Percentiles rank a stretch among this genome's conserved stretches.
Evolutionary conservation across 2,113 vertebrate genomes (phyloP).

Genomic region (Pygoscelis adeliae): DNA sequence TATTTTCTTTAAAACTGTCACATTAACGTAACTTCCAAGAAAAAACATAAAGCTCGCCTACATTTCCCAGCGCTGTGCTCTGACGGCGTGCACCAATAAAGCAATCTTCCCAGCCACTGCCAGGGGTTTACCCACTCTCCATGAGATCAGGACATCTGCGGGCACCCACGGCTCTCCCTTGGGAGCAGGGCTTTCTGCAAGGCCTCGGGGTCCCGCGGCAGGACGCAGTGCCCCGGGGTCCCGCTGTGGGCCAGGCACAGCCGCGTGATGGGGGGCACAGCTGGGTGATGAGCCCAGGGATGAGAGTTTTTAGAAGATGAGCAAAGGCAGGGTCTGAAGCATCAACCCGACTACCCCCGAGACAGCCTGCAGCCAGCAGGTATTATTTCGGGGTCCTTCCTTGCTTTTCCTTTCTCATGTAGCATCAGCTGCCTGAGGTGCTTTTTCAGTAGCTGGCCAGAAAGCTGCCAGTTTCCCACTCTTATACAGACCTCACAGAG

Average conservation of each 20-base stretch:
- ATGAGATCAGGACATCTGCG: fast-evolving
- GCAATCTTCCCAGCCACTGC: not conserved
- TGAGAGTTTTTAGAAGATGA: not conserved
- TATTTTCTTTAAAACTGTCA: not conserved
- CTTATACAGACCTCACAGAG: not conserved
- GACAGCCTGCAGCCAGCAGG: not conserved
- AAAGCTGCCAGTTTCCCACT: not conserved
- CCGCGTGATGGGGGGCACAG: not conserved
- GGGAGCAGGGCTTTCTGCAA: not conserved
- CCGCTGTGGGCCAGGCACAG: fast-evolving
- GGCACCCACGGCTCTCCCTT: not conserved
- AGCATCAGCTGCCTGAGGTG: not conserved
- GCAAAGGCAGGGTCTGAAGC: not conserved
- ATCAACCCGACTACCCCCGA: not conserved
- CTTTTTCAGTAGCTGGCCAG: not conserved
- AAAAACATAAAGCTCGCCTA: not conserved
- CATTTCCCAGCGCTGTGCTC: not conserved
- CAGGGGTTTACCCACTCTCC: not conserved
- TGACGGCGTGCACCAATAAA: not conserved
- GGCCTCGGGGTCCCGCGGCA: not conserved
- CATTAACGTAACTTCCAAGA: not conserved
- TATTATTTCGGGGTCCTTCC: not conserved
- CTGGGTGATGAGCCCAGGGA: not conserved
- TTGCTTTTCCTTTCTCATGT: not conserved
- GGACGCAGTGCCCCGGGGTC: not conserved